Evolutionary conservation across 2,797 vertebrate species (phyloP).

Genomic region (Pantherophis vulpinus): DNA sequence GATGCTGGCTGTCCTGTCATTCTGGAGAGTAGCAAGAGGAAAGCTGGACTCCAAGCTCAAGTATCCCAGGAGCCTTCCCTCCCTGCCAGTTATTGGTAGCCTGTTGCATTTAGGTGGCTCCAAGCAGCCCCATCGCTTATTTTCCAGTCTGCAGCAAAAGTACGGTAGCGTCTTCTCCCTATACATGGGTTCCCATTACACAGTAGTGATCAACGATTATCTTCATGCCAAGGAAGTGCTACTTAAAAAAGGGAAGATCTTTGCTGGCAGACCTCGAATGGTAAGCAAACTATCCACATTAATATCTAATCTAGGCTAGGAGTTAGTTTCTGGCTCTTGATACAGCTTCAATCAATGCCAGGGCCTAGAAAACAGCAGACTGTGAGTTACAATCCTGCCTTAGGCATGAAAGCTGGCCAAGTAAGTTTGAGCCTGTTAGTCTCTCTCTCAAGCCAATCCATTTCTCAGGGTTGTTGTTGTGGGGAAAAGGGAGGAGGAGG

Average conservation of each 20-base stretch:
- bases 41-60: conserved; percentile 8
- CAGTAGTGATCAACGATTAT: conserved; percentile 84
- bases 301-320: not conserved
- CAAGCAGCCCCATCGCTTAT: conserved; percentile 77
- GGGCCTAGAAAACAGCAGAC: not conserved
- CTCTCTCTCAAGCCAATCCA: not conserved
- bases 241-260: conserved; percentile 89
- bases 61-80: conserved; percentile 77
- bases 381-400: not conserved
- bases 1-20: conserved; percentile 55
- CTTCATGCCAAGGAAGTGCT: conserved; percentile 87
- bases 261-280: conserved; percentile 83
- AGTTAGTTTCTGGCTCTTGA: not conserved
- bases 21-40: conserved; percentile 42
- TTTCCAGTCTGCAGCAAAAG: conserved; percentile 81
- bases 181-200: conserved; percentile 81
- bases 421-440: not conserved
- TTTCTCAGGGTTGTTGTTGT: not conserved
- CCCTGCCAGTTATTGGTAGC: conserved; percentile 87
- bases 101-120: conserved; percentile 81
- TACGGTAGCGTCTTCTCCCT: conserved; percentile 86
- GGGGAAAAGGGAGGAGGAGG: not conserved
- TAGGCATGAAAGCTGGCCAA: not conserved
- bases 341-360: not conserved
- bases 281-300: conserved; percentile 69